These are phyloP conservation scores for Thera obeliscata DNA, from an alignment of 2,888 invertebrate genomes.

Conservation along the genomic window DNA sequence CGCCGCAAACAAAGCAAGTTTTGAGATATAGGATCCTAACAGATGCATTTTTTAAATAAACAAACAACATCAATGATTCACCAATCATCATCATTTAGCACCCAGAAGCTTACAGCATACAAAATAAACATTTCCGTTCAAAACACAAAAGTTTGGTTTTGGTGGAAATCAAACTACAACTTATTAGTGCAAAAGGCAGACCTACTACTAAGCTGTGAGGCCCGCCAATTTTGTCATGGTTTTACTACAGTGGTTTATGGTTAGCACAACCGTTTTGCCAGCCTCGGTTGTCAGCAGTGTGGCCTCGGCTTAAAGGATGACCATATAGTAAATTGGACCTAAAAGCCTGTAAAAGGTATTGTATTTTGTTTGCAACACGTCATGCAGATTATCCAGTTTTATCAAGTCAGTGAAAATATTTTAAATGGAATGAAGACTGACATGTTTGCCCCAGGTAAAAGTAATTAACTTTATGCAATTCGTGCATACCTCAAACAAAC, in stretches of 20 bases:
- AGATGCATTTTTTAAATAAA: too few relatives aligned
- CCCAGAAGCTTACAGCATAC: too few relatives aligned
- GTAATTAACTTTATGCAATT: not conserved
- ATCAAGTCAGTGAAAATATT: constrained; percentile 6
- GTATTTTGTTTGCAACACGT: constrained; percentile 4
- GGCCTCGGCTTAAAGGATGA: not conserved
- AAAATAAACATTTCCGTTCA: too few relatives aligned
- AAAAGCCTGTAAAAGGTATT: constrained; percentile 17
- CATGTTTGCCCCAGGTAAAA: constrained; percentile 1
- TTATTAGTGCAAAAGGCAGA: too few relatives aligned
- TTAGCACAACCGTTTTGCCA: not conserved
- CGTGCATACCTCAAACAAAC: too few relatives aligned
- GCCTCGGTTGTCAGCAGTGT: not conserved
- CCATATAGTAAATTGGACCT: constrained; percentile 7
- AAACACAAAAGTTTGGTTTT: too few relatives aligned
- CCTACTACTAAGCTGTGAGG: too few relatives aligned
- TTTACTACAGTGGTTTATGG: not conserved
- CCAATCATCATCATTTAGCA: too few relatives aligned
- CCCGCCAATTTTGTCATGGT: not conserved
- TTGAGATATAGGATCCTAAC: too few relatives aligned
- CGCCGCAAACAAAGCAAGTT: too few relatives aligned
- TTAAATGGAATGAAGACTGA: not conserved
- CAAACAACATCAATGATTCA: too few relatives aligned
- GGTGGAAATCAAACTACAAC: too few relatives aligned
- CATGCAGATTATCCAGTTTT: constrained; percentile 5